Base-by-base conservation (phyloP, 2,888 invertebrate species). In the Nephrocerus scutellatus region DNA sequence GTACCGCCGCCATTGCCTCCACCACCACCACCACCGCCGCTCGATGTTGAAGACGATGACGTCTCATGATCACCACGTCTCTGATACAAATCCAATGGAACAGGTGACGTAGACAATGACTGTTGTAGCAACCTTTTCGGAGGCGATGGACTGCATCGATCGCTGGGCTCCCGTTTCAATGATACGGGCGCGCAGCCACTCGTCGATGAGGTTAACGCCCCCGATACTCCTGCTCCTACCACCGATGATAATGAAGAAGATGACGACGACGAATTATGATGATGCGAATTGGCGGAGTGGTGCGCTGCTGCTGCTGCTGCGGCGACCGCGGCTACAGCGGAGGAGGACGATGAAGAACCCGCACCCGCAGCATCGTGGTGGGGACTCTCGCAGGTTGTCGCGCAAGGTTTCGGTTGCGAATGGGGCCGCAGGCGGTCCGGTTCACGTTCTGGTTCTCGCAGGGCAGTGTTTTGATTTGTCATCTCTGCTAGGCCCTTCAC, bases 401-500 rank as follows among this genome's bases (percentile, higher is more conserved):
- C 40, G 25, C 41, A 44, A 51, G 61, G 41, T 53, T 62, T 47
- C 41, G 53, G 41, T n/a, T n/a, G n/a, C n/a, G n/a, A 62, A 49
- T 67, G 67, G 30, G 67, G 67, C 53, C 69, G 61, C 56, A 68
- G 50, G 39, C 67, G 62, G 47, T 69, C 63, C 54, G 68, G 59
- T 55, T 77, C 74, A 61, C 76, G 70, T 63, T 71, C 62, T 55
- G 70, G 60, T 51, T 71, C 60, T 54, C 71, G 57, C 52, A 73
- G 62, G 54, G 77, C 77, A 46, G 73, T 72, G 62, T 80, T 82
- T 68, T 84, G 73, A 67, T 84, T 85, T 65, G 88, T 88, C 85
- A 90, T 89, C 73, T 90, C 90, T 71, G 89, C 88, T 64, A 91
- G 74, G 62, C 90, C 90, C 73, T 90, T 88, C 47, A 90, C 77